Conservation (phyloP, 2,797 vertebrate genomes). For the Aulostomus chinensis region DNA sequence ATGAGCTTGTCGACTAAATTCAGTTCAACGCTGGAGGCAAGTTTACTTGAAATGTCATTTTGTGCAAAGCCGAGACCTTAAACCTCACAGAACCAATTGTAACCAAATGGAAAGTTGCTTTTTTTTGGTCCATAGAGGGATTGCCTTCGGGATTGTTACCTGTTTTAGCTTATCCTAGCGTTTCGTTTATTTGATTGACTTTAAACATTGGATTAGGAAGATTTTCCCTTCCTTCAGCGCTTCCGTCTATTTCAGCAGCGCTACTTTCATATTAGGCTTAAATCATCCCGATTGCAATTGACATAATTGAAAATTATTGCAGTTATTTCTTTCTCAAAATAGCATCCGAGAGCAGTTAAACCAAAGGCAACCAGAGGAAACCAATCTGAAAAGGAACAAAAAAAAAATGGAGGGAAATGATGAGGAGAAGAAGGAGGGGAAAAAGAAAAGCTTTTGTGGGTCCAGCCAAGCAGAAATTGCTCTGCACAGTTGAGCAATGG, state of each 20-base stretch:
- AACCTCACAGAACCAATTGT: no score
- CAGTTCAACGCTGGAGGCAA: no score
- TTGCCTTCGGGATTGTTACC: no score
- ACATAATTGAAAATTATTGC: constrained; percentile 64
- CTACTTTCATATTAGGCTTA: constrained; percentile 50
- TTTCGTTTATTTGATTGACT: no score
- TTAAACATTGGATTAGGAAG: not conserved
- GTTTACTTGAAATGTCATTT: no score
- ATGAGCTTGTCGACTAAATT: no score
- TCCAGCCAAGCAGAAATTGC: constrained; percentile 76
- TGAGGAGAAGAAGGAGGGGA: constrained; percentile 11
- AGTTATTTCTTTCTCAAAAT: constrained; percentile 62
- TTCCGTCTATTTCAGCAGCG: constrained; percentile 11
- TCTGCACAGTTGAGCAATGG: constrained; percentile 75
- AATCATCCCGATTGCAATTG: constrained; percentile 69
- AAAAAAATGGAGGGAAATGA: constrained; percentile 36
- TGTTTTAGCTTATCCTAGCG: no score
- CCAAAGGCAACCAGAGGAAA: constrained; percentile 23
- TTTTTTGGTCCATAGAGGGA: no score
- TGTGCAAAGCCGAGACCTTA: no score
- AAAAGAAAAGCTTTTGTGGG: constrained; percentile 36
- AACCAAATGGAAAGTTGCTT: no score
- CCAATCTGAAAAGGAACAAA: constrained; percentile 10
- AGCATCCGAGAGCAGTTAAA: constrained; percentile 56
- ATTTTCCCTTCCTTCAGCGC: not conserved